These are phyloP conservation scores for Plotosus lineatus DNA, from an alignment of 2,113 vertebrate genomes.

Conservation along the genomic window DNA sequence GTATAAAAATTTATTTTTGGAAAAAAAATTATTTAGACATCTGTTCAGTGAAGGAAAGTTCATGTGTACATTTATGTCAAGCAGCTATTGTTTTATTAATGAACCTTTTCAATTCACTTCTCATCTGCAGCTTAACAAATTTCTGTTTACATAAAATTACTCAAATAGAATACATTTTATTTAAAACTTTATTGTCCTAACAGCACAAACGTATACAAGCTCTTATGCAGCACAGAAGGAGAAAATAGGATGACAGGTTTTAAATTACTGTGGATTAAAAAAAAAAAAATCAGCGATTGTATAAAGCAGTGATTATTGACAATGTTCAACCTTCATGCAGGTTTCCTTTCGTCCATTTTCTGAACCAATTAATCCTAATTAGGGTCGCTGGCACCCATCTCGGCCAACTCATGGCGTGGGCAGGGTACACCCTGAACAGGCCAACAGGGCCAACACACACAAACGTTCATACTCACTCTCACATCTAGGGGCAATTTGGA, in stretches of 20 bases:
- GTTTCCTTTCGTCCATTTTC: no score
- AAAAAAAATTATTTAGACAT: not conserved
- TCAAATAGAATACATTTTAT: not conserved
- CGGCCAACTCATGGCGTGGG: no score
- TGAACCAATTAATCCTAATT: no score
- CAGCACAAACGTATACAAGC: not conserved
- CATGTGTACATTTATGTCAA: not conserved
- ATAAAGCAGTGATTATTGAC: no score
- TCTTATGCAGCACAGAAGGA: slow-evolving; percentile 51
- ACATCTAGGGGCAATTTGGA: no score
- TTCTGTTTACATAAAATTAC: not conserved
- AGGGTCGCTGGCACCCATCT: no score
- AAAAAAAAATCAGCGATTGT: not conserved
- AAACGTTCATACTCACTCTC: no score
- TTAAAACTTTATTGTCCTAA: not conserved
- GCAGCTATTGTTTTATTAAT: not conserved
- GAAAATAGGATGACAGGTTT: not conserved
- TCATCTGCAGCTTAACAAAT: not conserved
- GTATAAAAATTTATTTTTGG: not conserved
- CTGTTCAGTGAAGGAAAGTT: not conserved
- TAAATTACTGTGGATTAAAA: not conserved
- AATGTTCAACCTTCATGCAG: no score
- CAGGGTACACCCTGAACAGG: no score
- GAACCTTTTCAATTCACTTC: not conserved
- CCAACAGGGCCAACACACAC: no score